Conservation (phyloP, 2,888 invertebrate genomes). For the Epiblema foenella region DNA sequence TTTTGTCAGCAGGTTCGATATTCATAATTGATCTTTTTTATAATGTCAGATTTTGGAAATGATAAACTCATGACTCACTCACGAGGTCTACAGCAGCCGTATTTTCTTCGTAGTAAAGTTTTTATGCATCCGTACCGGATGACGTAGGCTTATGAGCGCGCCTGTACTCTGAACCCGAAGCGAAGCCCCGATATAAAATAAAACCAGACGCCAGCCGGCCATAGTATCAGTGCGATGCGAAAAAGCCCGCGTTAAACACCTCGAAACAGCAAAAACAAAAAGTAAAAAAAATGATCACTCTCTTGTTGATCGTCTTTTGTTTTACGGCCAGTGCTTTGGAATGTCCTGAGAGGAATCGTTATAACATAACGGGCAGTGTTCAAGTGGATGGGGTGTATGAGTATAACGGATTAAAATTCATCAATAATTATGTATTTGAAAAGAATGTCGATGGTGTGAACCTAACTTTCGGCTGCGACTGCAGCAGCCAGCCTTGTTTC, state of each 20-base stretch:
- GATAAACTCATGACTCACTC: background rate
- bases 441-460: constrained; percentile 59
- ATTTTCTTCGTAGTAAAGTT: constrained; percentile 3
- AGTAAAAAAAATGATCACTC: background rate
- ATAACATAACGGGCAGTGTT: constrained; percentile 15
- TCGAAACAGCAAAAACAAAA: background rate
- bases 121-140: constrained; percentile 25
- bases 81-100: no score
- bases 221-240: constrained; percentile 7
- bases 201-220: constrained; percentile 33
- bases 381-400: constrained; percentile 38
- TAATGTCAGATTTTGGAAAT: no score
- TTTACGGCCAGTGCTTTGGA: background rate
- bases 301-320: constrained; percentile 16
- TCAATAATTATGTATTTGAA: constrained; percentile 58
- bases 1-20: no score
- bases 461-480: constrained; percentile 66
- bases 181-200: constrained; percentile 24
- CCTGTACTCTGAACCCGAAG: constrained; percentile 7
- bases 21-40: no score
- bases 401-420: constrained; percentile 57
- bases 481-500: constrained; percentile 63
- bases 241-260: constrained; percentile 8
- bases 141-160: constrained; percentile 15
- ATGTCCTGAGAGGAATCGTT: constrained; percentile 13